Conservation (phyloP, 2,888 invertebrate species). For the Tupiocoris notatus region DNA sequence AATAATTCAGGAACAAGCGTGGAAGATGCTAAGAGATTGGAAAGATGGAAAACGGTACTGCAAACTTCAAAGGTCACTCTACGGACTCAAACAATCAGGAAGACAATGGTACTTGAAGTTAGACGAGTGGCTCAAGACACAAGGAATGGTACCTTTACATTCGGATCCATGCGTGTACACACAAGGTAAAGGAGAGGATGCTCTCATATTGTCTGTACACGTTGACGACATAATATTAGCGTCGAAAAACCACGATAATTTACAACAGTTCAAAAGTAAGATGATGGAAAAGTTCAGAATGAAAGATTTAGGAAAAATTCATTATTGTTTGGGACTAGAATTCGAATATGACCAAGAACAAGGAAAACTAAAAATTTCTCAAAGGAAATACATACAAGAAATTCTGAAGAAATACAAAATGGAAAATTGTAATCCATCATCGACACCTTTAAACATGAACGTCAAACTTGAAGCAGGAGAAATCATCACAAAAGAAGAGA, state of each 20-base stretch:
- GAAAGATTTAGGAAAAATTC: background rate
- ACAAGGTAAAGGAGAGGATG: background rate
- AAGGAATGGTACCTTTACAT: background rate
- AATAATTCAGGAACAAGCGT: background rate
- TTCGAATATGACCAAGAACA: background rate
- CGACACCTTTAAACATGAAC: conserved; percentile 31
- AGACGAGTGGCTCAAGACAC: background rate
- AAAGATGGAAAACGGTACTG: no score
- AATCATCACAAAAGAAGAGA: background rate
- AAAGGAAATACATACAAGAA: conserved; percentile 20
- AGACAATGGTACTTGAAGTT: conserved; percentile 12
- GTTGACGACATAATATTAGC: background rate
- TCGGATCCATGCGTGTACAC: conserved; percentile 28
- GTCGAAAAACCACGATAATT: background rate
- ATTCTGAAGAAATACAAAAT: conserved; percentile 29
- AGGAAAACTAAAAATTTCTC: background rate
- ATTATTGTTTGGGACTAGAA: conserved; percentile 4
- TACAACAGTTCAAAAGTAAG: background rate
- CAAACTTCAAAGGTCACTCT: background rate
- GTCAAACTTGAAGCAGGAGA: background rate
- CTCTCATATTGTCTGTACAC: background rate
- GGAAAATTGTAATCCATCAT: conserved; percentile 28
- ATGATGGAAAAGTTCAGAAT: conserved; percentile 26
- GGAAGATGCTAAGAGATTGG: background rate
- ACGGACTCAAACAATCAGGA: background rate